Conservation (phyloP, 2,113 vertebrate species). For the Atrichornis clamosus region DNA sequence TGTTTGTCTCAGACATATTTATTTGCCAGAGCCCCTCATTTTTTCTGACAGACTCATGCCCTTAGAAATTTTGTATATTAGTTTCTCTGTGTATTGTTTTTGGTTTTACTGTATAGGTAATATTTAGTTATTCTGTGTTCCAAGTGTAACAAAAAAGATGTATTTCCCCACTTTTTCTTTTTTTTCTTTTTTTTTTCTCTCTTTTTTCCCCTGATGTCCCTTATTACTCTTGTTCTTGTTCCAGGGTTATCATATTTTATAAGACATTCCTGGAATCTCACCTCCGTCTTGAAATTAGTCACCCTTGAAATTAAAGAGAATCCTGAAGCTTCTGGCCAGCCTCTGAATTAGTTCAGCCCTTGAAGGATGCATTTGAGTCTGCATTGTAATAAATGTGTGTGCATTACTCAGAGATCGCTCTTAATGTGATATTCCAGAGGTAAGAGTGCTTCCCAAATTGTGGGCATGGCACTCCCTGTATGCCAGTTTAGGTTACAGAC, state of each 20-base stretch:
- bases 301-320: background rate
- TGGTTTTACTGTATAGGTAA: background rate
- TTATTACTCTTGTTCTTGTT: background rate
- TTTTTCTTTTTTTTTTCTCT: background rate
- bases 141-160: background rate
- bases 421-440: background rate
- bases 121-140: background rate
- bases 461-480: background rate
- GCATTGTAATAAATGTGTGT: background rate
- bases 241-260: background rate
- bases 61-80: background rate
- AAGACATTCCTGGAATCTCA: background rate
- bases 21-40: background rate
- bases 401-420: background rate
- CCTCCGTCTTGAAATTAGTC: background rate
- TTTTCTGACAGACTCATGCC: background rate
- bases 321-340: background rate
- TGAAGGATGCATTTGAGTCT: background rate
- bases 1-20: background rate
- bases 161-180: background rate
- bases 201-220: background rate
- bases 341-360: background rate
- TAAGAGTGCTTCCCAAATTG: background rate
- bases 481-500: background rate
- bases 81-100: background rate